Evolutionary conservation across 1,140 invertebrate genomes (phyloP).

Genomic region (Drosophila lacertosa): DNA sequence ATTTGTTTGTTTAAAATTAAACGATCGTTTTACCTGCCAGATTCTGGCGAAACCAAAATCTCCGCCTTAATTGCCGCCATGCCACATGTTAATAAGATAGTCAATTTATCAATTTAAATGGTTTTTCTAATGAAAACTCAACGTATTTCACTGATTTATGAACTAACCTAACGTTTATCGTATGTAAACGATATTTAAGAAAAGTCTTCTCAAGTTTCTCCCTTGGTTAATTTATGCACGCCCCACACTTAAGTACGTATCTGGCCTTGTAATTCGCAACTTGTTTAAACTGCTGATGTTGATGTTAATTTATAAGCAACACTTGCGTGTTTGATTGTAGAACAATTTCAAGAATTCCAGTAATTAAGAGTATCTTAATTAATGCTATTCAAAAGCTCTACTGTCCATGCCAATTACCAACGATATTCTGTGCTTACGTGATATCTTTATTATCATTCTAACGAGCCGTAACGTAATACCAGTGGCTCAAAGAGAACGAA

Average conservation of each 20-base stretch:
- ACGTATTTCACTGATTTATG: conserved; percentile 1
- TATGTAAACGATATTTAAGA: conserved; percentile 7
- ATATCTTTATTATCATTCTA: conserved; percentile 66
- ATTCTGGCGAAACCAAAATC: conserved; percentile 1
- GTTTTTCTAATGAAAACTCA: conserved; percentile 5
- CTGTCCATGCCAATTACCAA: conserved; percentile 58
- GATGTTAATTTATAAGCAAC: background rate
- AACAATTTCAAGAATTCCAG: background rate
- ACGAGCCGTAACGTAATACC: conserved; percentile 54
- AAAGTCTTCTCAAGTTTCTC: conserved; percentile 3
- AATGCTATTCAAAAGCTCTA: background rate
- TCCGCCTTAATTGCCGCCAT: background rate
- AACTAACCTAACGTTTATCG: background rate
- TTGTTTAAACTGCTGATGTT: background rate
- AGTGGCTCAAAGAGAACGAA: conserved; percentile 51
- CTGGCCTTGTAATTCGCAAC: conserved; percentile 15
- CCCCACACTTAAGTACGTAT: background rate
- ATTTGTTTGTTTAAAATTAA: background rate
- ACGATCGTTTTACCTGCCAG: background rate
- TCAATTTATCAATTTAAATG: conserved; percentile 16
- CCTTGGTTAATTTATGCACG: background rate
- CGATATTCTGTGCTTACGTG: conserved; percentile 56
- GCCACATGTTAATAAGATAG: background rate
- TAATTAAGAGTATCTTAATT: conserved; percentile 27
- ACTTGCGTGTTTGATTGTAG: background rate